These are phyloP conservation scores for Andrena haemorrhoa DNA, from an alignment of 2,888 invertebrate species.

Conservation along the genomic window DNA sequence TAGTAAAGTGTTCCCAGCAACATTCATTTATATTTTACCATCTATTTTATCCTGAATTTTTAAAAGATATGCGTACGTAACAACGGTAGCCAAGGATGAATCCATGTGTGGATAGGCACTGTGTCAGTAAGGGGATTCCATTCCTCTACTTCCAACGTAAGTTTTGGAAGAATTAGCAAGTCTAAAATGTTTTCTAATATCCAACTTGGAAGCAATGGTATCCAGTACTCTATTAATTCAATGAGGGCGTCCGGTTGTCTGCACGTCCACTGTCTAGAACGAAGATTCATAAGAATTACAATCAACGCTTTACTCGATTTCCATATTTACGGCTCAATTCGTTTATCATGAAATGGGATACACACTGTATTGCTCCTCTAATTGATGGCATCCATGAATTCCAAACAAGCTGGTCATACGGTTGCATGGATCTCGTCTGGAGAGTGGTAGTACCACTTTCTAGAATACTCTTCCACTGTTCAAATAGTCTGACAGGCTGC, in stretches of 20 bases:
- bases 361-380: constrained; percentile 90
- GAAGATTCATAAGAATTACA: constrained; percentile 21
- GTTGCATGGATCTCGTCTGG: constrained; percentile 86
- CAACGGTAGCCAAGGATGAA: constrained; percentile 97
- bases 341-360: constrained; percentile 69
- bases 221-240: constrained; percentile 93
- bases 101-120: constrained; percentile 98
- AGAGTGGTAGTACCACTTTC: constrained; percentile 80
- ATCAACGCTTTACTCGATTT: constrained; percentile 65
- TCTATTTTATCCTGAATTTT: neutral
- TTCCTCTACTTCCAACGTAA: constrained; percentile 91
- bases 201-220: constrained; percentile 92
- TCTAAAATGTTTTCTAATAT: constrained; percentile 93
- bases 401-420: constrained; percentile 95
- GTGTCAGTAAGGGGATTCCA: constrained; percentile 99
- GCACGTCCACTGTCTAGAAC: constrained; percentile 92
- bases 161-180: constrained; percentile 91
- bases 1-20: neutral
- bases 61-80: constrained; percentile 87
- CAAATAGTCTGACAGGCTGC: constrained; percentile 88
- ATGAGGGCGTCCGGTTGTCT: constrained; percentile 92
- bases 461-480: constrained; percentile 90
- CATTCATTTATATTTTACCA: neutral
- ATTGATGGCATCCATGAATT: constrained; percentile 95
- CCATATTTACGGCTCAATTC: neutral